These are phyloP conservation scores for Pseudeuparius sepicola DNA, from an alignment of 2,888 invertebrate genomes.

Conservation along the genomic window DNA sequence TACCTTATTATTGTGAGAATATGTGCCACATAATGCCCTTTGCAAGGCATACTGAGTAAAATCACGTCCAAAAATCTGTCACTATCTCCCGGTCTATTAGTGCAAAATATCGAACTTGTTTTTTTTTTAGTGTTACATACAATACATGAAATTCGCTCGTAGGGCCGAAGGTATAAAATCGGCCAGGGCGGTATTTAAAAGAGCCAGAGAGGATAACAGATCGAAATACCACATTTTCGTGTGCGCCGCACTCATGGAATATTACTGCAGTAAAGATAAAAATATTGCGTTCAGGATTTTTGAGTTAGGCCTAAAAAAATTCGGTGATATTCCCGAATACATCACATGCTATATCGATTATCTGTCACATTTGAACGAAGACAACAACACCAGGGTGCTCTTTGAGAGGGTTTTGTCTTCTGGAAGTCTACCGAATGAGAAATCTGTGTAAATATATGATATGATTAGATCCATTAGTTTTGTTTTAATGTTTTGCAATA, in stretches of 20 bases:
- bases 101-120: too few relatives aligned
- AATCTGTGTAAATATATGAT: constrained; percentile 67
- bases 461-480: too few relatives aligned
- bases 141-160: constrained; percentile 98
- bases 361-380: constrained; percentile 95
- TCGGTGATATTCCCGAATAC: constrained; percentile 90
- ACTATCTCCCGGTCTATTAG: too few relatives aligned
- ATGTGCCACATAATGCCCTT: too few relatives aligned
- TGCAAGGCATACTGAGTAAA: too few relatives aligned
- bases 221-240: constrained; percentile 91
- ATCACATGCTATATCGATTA: constrained; percentile 95
- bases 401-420: constrained; percentile 95
- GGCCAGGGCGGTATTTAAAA: constrained; percentile 88
- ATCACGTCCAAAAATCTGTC: too few relatives aligned
- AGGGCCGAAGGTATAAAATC: constrained; percentile 97
- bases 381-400: constrained; percentile 98
- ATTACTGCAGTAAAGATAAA: constrained; percentile 97
- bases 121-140: constrained; percentile 75
- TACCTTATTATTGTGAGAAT: too few relatives aligned
- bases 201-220: constrained; percentile 82
- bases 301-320: constrained; percentile 95
- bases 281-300: constrained; percentile 95
- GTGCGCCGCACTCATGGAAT: constrained; percentile 97
- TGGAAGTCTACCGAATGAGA: constrained; percentile 80
- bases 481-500: too few relatives aligned